Percentiles rank a stretch among this genome's conserved stretches.
Evolutionary conservation across 2,797 vertebrate species (phyloP).

Genomic region (Choloepus didactylus): DNA sequence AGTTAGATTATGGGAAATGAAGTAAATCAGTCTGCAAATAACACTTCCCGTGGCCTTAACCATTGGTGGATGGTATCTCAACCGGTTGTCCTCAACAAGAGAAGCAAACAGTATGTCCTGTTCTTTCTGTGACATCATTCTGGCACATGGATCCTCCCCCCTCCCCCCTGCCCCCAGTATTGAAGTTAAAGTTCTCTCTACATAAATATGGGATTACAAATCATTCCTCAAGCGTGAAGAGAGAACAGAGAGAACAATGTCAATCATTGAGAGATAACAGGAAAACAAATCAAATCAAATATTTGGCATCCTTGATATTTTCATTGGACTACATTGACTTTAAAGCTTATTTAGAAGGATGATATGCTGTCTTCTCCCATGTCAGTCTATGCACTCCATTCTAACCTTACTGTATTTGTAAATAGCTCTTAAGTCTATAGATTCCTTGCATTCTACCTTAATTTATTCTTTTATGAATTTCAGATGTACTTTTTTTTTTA

Average conservation of each 20-base stretch:
- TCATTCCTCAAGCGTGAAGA: slow-evolving; percentile 17
- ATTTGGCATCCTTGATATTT: slow-evolving; percentile 30
- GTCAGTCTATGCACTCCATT: background rate
- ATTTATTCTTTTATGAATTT: slow-evolving; percentile 21
- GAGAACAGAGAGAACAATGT: background rate
- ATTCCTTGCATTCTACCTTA: background rate
- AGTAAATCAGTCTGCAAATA: background rate
- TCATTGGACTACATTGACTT: background rate
- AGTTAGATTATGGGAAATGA: background rate
- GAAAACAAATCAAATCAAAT: background rate
- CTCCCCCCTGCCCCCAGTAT: background rate
- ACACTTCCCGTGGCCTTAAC: background rate
- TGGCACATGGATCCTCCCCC: background rate
- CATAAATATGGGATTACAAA: background rate
- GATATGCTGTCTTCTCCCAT: background rate
- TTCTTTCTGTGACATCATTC: background rate
- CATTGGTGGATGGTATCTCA: background rate
- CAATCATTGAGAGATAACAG: background rate
- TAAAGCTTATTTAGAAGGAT: background rate
- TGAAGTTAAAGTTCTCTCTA: slow-evolving; percentile 24
- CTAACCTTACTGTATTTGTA: background rate
- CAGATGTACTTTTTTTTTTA: background rate
- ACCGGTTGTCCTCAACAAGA: background rate
- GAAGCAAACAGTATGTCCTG: background rate
- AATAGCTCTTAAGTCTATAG: background rate